Conservation (phyloP, 2,888 invertebrate genomes). For the Capitulum mitella region DNA sequence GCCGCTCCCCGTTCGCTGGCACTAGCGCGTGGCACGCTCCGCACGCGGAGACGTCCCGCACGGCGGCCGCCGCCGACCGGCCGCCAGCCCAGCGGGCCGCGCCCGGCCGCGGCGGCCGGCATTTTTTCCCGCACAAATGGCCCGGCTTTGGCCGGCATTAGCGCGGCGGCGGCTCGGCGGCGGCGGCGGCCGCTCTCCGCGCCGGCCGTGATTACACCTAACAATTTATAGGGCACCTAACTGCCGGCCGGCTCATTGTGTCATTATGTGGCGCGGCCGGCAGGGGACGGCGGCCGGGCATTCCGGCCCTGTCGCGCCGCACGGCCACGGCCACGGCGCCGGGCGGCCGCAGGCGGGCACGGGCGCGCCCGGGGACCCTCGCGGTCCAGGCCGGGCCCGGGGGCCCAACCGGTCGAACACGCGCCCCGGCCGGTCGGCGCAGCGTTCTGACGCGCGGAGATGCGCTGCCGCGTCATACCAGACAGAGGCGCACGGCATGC, state of each 20-base stretch:
- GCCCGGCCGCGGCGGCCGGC: background rate
- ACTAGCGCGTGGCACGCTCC: no score
- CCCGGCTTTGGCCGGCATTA: constrained; percentile 1
- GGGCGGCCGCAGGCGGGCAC: background rate
- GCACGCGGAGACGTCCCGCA: no score
- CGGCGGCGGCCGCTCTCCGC: background rate
- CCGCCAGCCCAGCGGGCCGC: background rate
- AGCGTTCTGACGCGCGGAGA: no score
- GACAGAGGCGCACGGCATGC: no score
- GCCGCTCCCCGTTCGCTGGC: no score
- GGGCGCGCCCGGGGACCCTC: no score
- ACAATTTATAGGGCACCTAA: constrained; percentile 18
- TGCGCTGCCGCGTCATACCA: no score
- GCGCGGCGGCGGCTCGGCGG: background rate
- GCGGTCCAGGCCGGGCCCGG: no score
- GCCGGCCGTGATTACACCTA: constrained; percentile 5
- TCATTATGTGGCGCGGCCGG: constrained; percentile 14
- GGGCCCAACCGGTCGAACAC: no score
- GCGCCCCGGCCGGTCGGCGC: no score
- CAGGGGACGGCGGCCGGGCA: background rate
- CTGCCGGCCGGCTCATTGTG: background rate
- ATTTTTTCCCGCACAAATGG: constrained; percentile 11
- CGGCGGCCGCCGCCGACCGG: background rate
- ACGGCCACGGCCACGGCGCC: background rate
- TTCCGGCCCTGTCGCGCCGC: background rate